Percentiles rank a stretch among this genome's conserved stretches.
Evolutionary conservation across 2,797 vertebrate species (phyloP).

Genomic region (Decapterus maruadsi): DNA sequence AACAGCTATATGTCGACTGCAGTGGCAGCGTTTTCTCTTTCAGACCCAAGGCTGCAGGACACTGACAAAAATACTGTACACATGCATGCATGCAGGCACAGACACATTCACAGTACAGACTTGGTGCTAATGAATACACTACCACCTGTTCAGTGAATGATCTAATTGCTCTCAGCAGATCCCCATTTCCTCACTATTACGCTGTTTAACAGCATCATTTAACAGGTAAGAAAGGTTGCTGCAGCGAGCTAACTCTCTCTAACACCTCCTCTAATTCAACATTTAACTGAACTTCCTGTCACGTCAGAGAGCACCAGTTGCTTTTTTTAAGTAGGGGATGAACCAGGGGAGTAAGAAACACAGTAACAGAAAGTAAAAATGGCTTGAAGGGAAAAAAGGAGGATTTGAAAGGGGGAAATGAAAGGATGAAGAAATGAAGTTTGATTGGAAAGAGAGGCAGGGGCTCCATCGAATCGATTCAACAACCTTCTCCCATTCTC

Average conservation of each 20-base stretch:
- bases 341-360: conserved; percentile 13
- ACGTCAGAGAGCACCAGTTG: background rate
- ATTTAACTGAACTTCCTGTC: conserved; percentile 37
- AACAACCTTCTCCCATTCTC: conserved; percentile 14
- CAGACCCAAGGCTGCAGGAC: conserved; percentile 44
- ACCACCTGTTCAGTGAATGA: conserved; percentile 79
- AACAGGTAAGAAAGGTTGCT: conserved; percentile 69
- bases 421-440: conserved; percentile 49
- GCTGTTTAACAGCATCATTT: conserved; percentile 65
- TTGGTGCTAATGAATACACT: conserved; percentile 76
- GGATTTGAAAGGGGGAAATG: conserved; percentile 24
- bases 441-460: conserved; percentile 12
- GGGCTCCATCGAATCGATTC: conserved; percentile 46
- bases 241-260: conserved; percentile 36
- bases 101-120: conserved; percentile 43
- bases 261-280: conserved; percentile 46
- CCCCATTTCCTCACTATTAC: conserved; percentile 70
- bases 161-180: conserved; percentile 80
- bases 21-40: conserved; percentile 3
- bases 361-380: background rate
- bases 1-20: background rate
- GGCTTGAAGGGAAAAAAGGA: background rate
- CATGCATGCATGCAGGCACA: conserved; percentile 16
- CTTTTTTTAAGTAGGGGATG: conserved; percentile 8
- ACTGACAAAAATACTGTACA: conserved; percentile 20